Conservation (phyloP, 2,113 vertebrate species). For the Poeciliopsis occidentalis region DNA sequence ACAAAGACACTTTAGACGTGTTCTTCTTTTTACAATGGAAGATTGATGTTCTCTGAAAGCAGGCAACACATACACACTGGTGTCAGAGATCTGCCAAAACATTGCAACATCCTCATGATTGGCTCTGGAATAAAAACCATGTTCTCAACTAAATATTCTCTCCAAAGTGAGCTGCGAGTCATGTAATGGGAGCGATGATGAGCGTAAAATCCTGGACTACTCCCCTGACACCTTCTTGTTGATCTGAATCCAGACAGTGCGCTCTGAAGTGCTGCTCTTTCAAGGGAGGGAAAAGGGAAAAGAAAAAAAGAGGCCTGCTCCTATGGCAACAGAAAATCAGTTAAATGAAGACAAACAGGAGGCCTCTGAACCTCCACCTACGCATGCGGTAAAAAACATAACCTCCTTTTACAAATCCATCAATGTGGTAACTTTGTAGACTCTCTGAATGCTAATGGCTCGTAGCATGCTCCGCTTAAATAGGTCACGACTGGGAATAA, state of each 20-base stretch:
- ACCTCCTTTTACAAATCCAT: conserved; percentile 75
- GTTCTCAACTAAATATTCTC: conserved; percentile 46
- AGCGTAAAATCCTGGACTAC: conserved; percentile 73
- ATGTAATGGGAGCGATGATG: conserved; percentile 62
- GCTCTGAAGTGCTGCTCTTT: conserved; percentile 72
- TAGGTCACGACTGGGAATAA: conserved; percentile 79
- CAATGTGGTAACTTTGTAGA: conserved; percentile 73
- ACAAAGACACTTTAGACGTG: conserved; percentile 27
- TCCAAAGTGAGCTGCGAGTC: conserved; percentile 69
- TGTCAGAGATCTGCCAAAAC: conserved; percentile 39
- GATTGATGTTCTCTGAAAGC: conserved; percentile 9
- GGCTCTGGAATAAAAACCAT: conserved; percentile 42
- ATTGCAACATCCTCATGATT: conserved; percentile 34
- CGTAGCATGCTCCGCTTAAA: conserved; percentile 69
- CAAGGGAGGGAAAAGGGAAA: conserved; percentile 20
- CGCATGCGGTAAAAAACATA: conserved; percentile 70
- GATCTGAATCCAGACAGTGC: conserved; percentile 63
- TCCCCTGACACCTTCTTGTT: conserved; percentile 68
- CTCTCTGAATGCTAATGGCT: conserved; percentile 73
- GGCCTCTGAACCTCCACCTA: conserved; percentile 80
- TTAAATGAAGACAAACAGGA: conserved; percentile 80
- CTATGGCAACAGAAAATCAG: conserved; percentile 79
- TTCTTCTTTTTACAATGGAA: neutral
- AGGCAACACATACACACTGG: conserved; percentile 9
- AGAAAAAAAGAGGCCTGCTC: conserved; percentile 61